Evolutionary conservation across 2,797 vertebrate genomes (phyloP), one percentile per base, ranked within the genome.

Genomic region (Oceanodroma leucorhoa): DNA sequence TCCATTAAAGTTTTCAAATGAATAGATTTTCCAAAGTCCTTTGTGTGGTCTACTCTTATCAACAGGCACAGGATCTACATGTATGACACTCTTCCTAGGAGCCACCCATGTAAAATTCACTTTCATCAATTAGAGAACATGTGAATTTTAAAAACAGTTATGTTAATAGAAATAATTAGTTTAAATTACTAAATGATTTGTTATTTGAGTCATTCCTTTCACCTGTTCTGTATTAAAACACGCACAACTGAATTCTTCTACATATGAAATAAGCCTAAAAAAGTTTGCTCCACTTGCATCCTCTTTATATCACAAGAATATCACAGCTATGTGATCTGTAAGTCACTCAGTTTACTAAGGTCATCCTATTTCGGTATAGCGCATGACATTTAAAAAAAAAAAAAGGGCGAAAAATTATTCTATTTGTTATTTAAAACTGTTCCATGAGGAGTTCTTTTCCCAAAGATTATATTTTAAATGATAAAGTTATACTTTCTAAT

Each of bases 391-490:
- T 3, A 13, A 48, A 48, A n/a, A 51, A 43, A 32, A 51, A 30
- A 55, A 29, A 18, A 36, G 0, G 45, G 1, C 62, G 1, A 58
- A 16, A 62, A 69, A 13, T 3, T 20, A 60, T 15, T 57, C 11
- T 55, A n/a, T 66, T 54, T 41, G 11, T 43, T 65, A 55, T 20
- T 94, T 62, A 45, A 62, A 87, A 65, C 3, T 11, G 21, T 58
- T 75, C 14, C 8, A 30, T 45, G 29, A 36, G 4, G 43, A 66
- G 3, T 14, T 80, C 3, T 79, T 72, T 83, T 69, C 67, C 30
- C 38, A 45, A 54, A 69, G 17, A 19, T 3, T 55, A 1, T 75
- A 55, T 64, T 89, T 58, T 50, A 58, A 75, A 57, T 23, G 0
- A 45, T 55, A 20, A 81, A 93, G 20, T 75, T 41, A 45, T n/a